phyloP scores from a whole-genome alignment of 2,888 invertebrate genomes.

The Phymatocera aterrima region DNA sequence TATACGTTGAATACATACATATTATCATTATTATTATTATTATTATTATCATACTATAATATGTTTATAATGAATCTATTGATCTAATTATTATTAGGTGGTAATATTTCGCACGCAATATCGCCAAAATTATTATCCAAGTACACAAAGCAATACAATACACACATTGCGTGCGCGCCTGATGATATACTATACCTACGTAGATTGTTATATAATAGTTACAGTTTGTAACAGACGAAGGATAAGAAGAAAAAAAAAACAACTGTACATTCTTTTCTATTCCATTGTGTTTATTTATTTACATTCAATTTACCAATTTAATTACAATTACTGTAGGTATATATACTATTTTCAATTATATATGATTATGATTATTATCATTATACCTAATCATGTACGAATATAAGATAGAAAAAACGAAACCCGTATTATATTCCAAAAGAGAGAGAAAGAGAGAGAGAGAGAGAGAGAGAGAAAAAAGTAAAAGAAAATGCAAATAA shows the following conservation, averaged over 20 bases:
- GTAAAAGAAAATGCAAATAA: conserved; percentile 64
- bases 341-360: no score
- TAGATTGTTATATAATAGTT: conserved; percentile 4
- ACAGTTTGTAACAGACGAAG: not conserved
- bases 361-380: no score
- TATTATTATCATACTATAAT: not conserved
- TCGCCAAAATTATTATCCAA: conserved; percentile 41
- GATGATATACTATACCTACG: conserved; percentile 14
- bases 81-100: conserved; percentile 26
- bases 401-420: no score
- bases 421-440: conserved; percentile 17
- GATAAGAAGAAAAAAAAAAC: not conserved
- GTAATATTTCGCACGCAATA: conserved; percentile 37
- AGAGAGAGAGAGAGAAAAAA: conserved; percentile 51
- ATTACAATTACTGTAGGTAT: no score
- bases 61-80: conserved; percentile 4
- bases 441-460: conserved; percentile 47
- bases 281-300: no score
- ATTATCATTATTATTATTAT: no score
- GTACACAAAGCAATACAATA: conserved; percentile 43
- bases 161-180: conserved; percentile 30
- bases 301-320: no score
- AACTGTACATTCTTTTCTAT: not conserved
- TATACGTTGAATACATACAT: no score
- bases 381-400: no score